Base-by-base conservation (phyloP, 2,888 invertebrate species). In the Gasteruption jaculator region DNA sequence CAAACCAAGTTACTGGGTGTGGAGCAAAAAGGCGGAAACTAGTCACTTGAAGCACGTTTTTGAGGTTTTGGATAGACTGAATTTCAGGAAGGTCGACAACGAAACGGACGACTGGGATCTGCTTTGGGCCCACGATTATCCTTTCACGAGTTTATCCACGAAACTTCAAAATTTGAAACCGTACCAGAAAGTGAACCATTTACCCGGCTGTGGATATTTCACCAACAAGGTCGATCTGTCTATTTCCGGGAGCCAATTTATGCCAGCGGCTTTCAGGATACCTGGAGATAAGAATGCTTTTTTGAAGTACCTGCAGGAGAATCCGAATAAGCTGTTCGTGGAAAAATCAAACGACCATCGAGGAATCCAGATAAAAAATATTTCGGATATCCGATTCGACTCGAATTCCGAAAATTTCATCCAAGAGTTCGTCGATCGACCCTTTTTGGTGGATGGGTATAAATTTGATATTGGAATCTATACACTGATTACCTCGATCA, bases 381-480 rank as follows among this genome's bases (percentile, higher is more conserved):
- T 85, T 27, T 73, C 77, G 4, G 81, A 86, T 38, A 76, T 94
- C 32, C 81, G 92, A 69, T 71, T 91, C 41, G 72, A 76, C 11
- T 73, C 76, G 29, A n/a, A n/a, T n/a, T 79, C 78, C 21, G 85
- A 83, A 38, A 85, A 84, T 37, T 97, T 97, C 69, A 79, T 96
- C 3, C 96, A 96, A 65, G 88, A 94, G 69, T 97, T 85, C 68
- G 77, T 97, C 15, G 83, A 85, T 53, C 86, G 83, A 49, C 96
- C 96, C 4, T 82, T 88, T 55, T 74, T 97, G 12, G 85, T 97
- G 3, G 92, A 92, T 68, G 92, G 91, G 1, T 82, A 90, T 69
- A 95, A 94, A 74, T 97, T 97, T 72, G 97, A 97, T 72, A 89
- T 97, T 68, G 96, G 97, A 6, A 82, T 97, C 42, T 97, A 97